These are phyloP conservation scores for Gallinago undulata DNA, from an alignment of 2,113 vertebrate genomes.

Conservation along the genomic window DNA sequence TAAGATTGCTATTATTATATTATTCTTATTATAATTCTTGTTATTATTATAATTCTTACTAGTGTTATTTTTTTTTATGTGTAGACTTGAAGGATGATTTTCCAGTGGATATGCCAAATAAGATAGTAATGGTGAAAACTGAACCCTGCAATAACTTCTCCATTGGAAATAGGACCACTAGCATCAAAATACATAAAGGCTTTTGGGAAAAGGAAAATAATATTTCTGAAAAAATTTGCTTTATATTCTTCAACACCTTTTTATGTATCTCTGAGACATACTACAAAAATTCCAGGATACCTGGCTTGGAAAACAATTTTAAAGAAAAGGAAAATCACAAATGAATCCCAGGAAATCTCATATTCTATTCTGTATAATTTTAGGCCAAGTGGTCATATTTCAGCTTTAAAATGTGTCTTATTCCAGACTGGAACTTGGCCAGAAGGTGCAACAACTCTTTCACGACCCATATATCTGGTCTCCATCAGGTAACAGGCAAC, in stretches of 20 bases:
- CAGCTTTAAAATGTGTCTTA: not conserved
- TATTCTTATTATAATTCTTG: not conserved
- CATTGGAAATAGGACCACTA: not conserved
- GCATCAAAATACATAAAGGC: not conserved
- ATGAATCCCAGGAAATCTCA: not conserved
- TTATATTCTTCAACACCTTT: not conserved
- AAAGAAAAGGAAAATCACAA: not conserved
- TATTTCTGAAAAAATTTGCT: not conserved
- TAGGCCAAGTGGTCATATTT: not conserved
- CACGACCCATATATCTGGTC: rapidly evolving
- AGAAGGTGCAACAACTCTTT: not conserved
- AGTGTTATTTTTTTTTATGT: not conserved
- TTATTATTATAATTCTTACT: not conserved
- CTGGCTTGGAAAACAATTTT: not conserved
- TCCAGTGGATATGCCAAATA: not conserved
- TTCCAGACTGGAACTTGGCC: not conserved
- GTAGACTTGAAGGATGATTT: not conserved
- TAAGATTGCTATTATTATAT: not conserved
- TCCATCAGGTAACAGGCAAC: not conserved
- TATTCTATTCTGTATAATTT: not conserved
- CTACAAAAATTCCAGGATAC: not conserved
- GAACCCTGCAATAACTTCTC: not conserved
- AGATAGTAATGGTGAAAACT: not conserved
- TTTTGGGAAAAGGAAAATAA: not conserved
- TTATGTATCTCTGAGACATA: not conserved